These are phyloP conservation scores for Bos taurus DNA, from an alignment of 2,113 vertebrate genomes.

Conservation along the genomic window DNA sequence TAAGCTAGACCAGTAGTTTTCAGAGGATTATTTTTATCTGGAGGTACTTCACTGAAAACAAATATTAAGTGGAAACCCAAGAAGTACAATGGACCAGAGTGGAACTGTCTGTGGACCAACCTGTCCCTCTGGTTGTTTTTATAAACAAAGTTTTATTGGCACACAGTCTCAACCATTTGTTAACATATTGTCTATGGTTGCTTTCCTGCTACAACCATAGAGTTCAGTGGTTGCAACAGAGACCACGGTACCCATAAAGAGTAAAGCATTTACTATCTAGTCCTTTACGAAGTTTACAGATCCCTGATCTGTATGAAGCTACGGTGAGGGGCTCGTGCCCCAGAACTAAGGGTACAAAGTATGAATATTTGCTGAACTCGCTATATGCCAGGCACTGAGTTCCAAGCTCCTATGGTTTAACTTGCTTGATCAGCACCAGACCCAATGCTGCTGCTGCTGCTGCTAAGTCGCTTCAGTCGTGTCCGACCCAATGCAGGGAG, in stretches of 20 bases:
- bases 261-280: neutral
- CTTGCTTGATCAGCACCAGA: neutral
- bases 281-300: neutral
- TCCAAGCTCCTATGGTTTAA: neutral
- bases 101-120: neutral
- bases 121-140: neutral
- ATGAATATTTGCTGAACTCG: accelerated
- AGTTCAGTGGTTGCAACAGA: neutral
- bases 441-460: too few species aligned
- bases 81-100: neutral
- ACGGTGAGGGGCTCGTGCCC: accelerated
- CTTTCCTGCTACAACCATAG: neutral
- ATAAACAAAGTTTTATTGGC: neutral
- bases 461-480: too few species aligned
- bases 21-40: neutral
- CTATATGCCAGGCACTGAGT: neutral
- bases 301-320: neutral
- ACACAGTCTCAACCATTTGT: neutral
- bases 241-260: neutral
- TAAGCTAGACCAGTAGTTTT: neutral
- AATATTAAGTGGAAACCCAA: neutral
- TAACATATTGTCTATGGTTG: neutral
- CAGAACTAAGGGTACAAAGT: neutral
- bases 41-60: neutral
- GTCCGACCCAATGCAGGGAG: neutral